These are phyloP conservation scores for Chiridota heheva DNA, from an alignment of 35 echinoderm and acorn worm genomes.

Conservation along the genomic window DNA sequence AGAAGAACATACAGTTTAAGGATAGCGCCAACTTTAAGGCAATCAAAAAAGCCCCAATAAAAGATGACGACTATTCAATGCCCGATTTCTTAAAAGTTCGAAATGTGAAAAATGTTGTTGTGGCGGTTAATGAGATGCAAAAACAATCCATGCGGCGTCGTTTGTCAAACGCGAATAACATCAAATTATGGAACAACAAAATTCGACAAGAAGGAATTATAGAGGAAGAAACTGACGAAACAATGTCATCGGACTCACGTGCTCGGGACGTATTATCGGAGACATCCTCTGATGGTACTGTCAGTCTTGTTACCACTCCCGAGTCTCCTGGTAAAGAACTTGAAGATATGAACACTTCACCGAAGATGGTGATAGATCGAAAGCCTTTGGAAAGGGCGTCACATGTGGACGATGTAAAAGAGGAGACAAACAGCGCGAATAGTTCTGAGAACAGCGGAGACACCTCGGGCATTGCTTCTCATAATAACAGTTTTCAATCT, in stretches of 20 bases:
- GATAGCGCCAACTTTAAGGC: conserved; percentile 52
- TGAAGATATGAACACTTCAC: no score
- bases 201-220: conserved; percentile 18
- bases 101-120: conserved; percentile 91
- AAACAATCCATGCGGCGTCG: conserved; percentile 72
- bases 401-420: background rate
- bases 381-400: no score
- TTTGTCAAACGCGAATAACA: conserved; percentile 13
- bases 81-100: conserved; percentile 97
- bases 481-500: conserved; percentile 97
- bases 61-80: conserved; percentile 85
- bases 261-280: background rate
- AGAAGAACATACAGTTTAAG: conserved; percentile 56
- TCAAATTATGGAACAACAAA: conserved; percentile 13
- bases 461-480: conserved; percentile 87
- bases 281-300: background rate
- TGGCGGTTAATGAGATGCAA: conserved; percentile 88
- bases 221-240: conserved; percentile 46
- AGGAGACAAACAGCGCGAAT: conserved; percentile 28
- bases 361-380: no score
- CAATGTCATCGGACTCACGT: background rate
- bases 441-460: conserved; percentile 69
- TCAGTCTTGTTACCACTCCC: no score
- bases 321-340: background rate
- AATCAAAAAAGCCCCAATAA: conserved; percentile 72